These are phyloP conservation scores for Tachystola acroxantha DNA, from an alignment of 2,888 invertebrate genomes.

Conservation along the genomic window DNA sequence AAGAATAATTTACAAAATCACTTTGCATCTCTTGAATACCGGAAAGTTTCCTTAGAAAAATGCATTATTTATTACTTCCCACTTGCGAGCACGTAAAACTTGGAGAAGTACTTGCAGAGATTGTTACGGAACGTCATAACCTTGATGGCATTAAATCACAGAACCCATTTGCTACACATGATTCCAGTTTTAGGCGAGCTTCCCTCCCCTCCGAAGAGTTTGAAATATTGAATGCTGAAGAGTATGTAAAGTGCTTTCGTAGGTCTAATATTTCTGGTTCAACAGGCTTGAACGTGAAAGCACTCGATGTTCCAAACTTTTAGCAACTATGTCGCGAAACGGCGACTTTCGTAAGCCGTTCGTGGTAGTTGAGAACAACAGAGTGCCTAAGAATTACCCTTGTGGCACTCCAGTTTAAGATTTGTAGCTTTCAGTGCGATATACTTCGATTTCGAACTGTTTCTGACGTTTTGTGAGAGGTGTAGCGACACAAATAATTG, in stretches of 20 bases:
- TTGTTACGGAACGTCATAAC: conserved; percentile 51
- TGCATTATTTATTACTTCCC: conserved; percentile 12
- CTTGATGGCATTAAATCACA: conserved; percentile 59
- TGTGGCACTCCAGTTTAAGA: conserved; percentile 48
- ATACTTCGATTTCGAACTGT: conserved; percentile 25
- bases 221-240: neutral
- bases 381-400: conserved; percentile 60
- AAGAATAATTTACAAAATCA: conserved; percentile 10
- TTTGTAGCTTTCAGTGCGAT: conserved; percentile 61
- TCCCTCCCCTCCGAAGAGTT: conserved; percentile 12
- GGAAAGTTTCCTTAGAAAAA: conserved; percentile 7
- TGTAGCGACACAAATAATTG: conserved; percentile 15
- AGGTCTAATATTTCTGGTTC: conserved; percentile 18
- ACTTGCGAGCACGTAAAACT: conserved; percentile 31
- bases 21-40: conserved; percentile 10
- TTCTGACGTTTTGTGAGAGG: conserved; percentile 27
- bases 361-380: conserved; percentile 51
- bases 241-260: conserved; percentile 8
- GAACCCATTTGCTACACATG: conserved; percentile 39
- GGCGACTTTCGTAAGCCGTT: conserved; percentile 54
- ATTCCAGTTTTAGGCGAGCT: conserved; percentile 31
- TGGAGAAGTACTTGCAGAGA: conserved; percentile 43
- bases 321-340: conserved; percentile 62
- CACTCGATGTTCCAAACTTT: conserved; percentile 71
- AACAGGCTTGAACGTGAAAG: conserved; percentile 56